Conservation (phyloP, 2,113 vertebrate genomes). For the Pedetes capensis region DNA sequence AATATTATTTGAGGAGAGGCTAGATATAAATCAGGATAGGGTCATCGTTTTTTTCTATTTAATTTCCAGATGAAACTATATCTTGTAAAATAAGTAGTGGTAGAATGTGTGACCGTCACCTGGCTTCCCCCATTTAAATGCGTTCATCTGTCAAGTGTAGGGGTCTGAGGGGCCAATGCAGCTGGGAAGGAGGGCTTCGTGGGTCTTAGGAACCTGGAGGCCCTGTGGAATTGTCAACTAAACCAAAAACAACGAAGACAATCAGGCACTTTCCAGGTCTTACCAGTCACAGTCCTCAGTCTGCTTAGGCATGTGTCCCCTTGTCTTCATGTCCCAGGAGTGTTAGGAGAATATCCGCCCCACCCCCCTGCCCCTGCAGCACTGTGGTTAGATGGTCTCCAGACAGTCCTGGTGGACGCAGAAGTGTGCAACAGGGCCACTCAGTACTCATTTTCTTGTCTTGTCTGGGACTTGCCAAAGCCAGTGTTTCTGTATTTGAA, state of each 20-base stretch:
- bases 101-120: not conserved
- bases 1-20: not conserved
- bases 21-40: not conserved
- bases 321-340: not conserved
- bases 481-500: not conserved
- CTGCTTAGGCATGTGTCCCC: not conserved
- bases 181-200: accelerated
- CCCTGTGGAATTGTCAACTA: accelerated
- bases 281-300: not conserved
- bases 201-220: not conserved
- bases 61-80: not conserved
- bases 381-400: not conserved
- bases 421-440: not conserved
- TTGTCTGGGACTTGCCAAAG: not conserved
- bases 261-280: not conserved
- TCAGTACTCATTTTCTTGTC: accelerated
- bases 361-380: accelerated
- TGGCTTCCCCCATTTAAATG: not conserved
- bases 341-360: accelerated
- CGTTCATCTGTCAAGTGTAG: accelerated
- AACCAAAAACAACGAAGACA: not conserved
- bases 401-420: too few relatives aligned
- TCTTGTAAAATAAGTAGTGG: not conserved
- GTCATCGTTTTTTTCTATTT: not conserved
- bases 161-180: not conserved